phyloP scores from a whole-genome alignment of 2,113 vertebrate species.

The Zosterops pallidus region DNA sequence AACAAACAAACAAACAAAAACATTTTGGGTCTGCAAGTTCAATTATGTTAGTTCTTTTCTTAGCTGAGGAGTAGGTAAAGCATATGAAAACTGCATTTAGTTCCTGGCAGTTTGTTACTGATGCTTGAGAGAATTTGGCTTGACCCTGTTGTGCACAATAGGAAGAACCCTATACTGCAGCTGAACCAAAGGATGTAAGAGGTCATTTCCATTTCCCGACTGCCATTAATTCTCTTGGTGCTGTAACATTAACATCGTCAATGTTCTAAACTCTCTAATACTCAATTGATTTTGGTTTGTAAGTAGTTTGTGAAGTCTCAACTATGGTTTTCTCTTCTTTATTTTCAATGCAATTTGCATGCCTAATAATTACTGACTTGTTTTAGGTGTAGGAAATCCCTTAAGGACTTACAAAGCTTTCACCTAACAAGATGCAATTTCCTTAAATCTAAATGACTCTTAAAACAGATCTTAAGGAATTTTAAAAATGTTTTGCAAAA shows the following conservation, averaged over 20 bases:
- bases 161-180: not conserved
- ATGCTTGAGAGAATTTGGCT: not conserved
- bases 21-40: not conserved
- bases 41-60: not conserved
- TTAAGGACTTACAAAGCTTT: not conserved
- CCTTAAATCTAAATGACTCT: not conserved
- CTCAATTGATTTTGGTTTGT: not conserved
- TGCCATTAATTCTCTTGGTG: not conserved
- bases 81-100: not conserved
- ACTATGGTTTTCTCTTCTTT: not conserved
- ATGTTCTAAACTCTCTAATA: not conserved
- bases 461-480: not conserved
- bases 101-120: not conserved
- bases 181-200: not conserved
- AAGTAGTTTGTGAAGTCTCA: not conserved
- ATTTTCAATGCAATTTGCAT: not conserved
- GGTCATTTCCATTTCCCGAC: not conserved
- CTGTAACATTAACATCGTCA: not conserved
- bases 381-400: not conserved
- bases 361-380: not conserved
- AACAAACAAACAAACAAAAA: not conserved
- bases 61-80: not conserved
- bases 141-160: not conserved
- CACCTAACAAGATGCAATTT: not conserved
- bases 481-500: not conserved